Evolutionary conservation across 2,797 vertebrate genomes (phyloP).

Genomic region (Crypturellus tataupa): DNA sequence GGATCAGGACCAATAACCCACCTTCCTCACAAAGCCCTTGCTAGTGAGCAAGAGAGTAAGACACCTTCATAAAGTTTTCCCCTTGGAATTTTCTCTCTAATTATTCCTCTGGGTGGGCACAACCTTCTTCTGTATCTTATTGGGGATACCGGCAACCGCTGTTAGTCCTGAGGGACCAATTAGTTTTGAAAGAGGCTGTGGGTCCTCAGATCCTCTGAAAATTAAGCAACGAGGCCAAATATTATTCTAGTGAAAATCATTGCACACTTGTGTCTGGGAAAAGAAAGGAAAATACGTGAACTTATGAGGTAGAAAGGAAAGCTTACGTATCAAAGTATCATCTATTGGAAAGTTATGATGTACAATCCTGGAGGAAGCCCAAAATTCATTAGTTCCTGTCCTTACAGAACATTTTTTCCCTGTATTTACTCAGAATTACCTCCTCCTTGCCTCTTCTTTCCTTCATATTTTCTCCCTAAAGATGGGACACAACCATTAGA

Average conservation of each 20-base stretch:
- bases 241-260: slow-evolving; percentile 22
- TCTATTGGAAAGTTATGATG: background rate
- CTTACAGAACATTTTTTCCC: background rate
- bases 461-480: background rate
- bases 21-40: background rate
- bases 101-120: slow-evolving; percentile 37
- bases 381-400: background rate
- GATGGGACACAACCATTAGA: background rate
- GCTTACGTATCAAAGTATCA: accelerated
- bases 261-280: background rate
- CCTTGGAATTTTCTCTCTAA: slow-evolving; percentile 4
- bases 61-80: background rate
- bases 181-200: slow-evolving; percentile 32
- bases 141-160: background rate
- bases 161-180: slow-evolving; percentile 29
- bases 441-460: background rate
- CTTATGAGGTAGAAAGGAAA: background rate
- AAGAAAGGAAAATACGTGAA: background rate
- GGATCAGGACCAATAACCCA: background rate
- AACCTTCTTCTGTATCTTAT: background rate
- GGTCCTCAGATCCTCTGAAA: background rate
- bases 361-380: background rate
- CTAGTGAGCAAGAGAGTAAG: background rate
- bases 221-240: slow-evolving; percentile 20
- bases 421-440: background rate